phyloP scores from a whole-genome alignment of 2,888 invertebrate species.

The Chorisops tibialis region DNA sequence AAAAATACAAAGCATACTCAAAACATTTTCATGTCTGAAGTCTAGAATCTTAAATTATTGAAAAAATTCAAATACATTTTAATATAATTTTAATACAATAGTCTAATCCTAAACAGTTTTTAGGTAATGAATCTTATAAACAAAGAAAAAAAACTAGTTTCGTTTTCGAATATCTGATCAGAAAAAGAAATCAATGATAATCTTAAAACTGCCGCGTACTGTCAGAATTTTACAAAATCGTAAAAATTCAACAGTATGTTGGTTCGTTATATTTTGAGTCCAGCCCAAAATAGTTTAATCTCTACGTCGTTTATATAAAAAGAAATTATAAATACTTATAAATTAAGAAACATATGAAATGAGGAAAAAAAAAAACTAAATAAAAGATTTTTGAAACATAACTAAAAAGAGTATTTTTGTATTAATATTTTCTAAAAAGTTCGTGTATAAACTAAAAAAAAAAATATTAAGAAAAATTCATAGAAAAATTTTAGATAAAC shows the following conservation, averaged over 20 bases:
- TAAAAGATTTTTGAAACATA: constrained; percentile 56
- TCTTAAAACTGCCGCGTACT: not conserved
- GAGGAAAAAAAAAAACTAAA: constrained; percentile 34
- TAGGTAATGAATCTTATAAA: too few relatives aligned
- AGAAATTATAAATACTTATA: constrained; percentile 15
- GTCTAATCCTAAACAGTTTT: too few relatives aligned
- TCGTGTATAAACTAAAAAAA: constrained; percentile 49
- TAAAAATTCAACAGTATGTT: not conserved
- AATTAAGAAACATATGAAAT: constrained; percentile 11
- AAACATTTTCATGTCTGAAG: too few relatives aligned
- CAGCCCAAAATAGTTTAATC: not conserved
- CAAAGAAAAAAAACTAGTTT: too few relatives aligned
- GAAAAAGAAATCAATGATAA: too few relatives aligned
- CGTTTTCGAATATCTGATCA: too few relatives aligned
- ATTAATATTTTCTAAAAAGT: constrained; percentile 58
- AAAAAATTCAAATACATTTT: too few relatives aligned
- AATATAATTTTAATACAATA: too few relatives aligned
- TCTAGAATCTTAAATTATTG: too few relatives aligned
- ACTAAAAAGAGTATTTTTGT: constrained; percentile 60
- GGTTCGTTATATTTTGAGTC: not conserved
- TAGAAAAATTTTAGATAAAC: constrained; percentile 37
- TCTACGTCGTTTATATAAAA: constrained; percentile 16
- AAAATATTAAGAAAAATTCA: constrained; percentile 30
- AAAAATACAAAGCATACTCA: too few relatives aligned
- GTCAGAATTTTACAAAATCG: not conserved